Percentiles rank a stretch among this genome's conserved stretches.
phyloP scores from a whole-genome alignment of 2,797 vertebrate species.

The Synanceia verrucosa region DNA sequence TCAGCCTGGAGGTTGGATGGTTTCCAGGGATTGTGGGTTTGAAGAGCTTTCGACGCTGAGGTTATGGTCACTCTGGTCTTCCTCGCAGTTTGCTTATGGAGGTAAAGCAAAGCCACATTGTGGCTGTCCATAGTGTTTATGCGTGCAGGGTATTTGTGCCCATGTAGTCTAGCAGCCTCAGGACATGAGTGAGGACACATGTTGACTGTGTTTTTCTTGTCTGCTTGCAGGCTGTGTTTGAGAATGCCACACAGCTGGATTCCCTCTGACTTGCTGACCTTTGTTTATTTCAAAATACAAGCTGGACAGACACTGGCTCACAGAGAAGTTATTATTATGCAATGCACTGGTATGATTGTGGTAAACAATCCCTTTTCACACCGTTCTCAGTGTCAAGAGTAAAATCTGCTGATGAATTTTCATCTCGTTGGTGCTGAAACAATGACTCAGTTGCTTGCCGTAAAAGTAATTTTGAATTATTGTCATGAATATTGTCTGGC shows the following conservation, averaged over 20 bases:
- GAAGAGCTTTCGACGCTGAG: slow-evolving; percentile 69
- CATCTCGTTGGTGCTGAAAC: background rate
- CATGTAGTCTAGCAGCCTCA: slow-evolving; percentile 34
- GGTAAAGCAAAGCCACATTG: slow-evolving; percentile 73
- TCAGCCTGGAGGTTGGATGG: slow-evolving; percentile 49
- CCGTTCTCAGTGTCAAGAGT: background rate
- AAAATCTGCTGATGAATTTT: background rate
- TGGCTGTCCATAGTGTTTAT: slow-evolving; percentile 60
- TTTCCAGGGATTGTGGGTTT: slow-evolving; percentile 79
- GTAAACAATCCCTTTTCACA: background rate
- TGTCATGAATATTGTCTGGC: no score
- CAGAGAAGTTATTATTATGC: no score
- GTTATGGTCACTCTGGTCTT: slow-evolving; percentile 76
- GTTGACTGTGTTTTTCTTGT: background rate
- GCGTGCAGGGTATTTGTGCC: slow-evolving; percentile 32
- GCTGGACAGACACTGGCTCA: background rate
- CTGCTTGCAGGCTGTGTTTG: slow-evolving; percentile 3
- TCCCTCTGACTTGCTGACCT: background rate
- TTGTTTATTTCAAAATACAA: slow-evolving; percentile 20
- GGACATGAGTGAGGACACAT: slow-evolving; percentile 36
- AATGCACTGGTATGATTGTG: background rate
- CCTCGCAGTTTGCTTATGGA: slow-evolving; percentile 60
- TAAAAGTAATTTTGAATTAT: no score
- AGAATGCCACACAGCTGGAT: slow-evolving; percentile 13
- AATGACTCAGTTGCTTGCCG: background rate